Conservation (phyloP, 2,888 invertebrate genomes). For the Microdon myrmicae region DNA sequence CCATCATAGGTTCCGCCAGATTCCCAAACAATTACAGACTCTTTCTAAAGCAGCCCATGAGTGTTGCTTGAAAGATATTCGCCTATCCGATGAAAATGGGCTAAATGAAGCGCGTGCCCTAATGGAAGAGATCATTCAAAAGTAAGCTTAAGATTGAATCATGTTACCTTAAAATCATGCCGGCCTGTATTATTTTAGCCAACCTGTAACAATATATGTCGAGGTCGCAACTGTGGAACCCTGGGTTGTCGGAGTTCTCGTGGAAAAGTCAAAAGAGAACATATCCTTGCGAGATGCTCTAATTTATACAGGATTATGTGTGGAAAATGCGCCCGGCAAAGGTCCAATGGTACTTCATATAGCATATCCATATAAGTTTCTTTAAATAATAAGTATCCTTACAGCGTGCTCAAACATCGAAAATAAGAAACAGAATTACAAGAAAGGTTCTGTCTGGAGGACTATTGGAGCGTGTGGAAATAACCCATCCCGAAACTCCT, state of each 20-base stretch:
- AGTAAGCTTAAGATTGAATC: conserved; percentile 69
- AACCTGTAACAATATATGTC: conserved; percentile 55
- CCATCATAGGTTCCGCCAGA: conserved; percentile 67
- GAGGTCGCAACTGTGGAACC: conserved; percentile 54
- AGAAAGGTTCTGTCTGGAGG: conserved; percentile 53
- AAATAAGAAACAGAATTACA: conserved; percentile 53
- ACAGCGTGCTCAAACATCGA: conserved; percentile 50
- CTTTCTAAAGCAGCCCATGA: conserved; percentile 70
- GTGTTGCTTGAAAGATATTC: conserved; percentile 72
- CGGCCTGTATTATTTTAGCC: conserved; percentile 44
- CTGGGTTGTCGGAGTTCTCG: conserved; percentile 67
- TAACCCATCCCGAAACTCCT: conserved; percentile 73
- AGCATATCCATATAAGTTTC: conserved; percentile 2
- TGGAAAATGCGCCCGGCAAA: conserved; percentile 53
- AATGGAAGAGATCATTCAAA: conserved; percentile 72
- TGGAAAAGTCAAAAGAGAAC: conserved; percentile 57
- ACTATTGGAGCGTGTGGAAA: conserved; percentile 66
- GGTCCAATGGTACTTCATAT: no score
- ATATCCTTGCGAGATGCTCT: conserved; percentile 67
- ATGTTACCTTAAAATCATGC: not conserved
- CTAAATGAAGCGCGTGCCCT: conserved; percentile 69
- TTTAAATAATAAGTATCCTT: no score
- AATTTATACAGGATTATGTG: conserved; percentile 62
- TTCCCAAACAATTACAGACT: conserved; percentile 67
- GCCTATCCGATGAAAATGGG: conserved; percentile 69